Percentiles rank a stretch among this genome's conserved stretches.
Evolutionary conservation across 2,113 vertebrate genomes (phyloP).

Genomic region (Strix aluco): DNA sequence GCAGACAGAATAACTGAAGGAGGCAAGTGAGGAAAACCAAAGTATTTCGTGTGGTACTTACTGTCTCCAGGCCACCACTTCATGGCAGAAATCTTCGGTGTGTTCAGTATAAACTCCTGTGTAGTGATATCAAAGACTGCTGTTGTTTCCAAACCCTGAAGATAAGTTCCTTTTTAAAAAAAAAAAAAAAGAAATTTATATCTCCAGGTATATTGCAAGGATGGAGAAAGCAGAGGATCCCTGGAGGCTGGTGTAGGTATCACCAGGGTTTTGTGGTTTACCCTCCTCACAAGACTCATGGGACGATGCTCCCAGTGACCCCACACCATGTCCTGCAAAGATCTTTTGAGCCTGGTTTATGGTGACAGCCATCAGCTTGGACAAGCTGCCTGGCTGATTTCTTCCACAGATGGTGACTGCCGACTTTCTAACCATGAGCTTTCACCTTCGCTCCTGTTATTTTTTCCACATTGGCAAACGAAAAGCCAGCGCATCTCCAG

Average conservation of each 20-base stretch:
- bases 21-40: background rate
- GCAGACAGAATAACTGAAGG: background rate
- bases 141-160: conserved; percentile 81
- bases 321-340: background rate
- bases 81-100: conserved; percentile 76
- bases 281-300: background rate
- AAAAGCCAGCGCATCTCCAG: background rate
- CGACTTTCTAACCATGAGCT: background rate
- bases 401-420: background rate
- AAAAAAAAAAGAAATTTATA: background rate
- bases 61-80: conserved; percentile 85
- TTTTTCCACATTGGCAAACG: background rate
- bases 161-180: conserved; percentile 76
- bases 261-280: background rate
- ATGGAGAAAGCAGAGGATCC: background rate
- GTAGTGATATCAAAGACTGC: conserved; percentile 74
- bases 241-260: background rate
- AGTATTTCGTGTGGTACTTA: conserved; percentile 60
- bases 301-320: background rate
- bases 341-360: background rate
- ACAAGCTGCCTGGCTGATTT: background rate
- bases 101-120: conserved; percentile 82
- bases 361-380: background rate
- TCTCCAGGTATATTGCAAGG: background rate
- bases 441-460: background rate